A percentile compares a stretch with the other conserved stretches of the same genome.
Conservation (phyloP, 2,797 vertebrate genomes). For the Danio jaintianensis region DNA sequence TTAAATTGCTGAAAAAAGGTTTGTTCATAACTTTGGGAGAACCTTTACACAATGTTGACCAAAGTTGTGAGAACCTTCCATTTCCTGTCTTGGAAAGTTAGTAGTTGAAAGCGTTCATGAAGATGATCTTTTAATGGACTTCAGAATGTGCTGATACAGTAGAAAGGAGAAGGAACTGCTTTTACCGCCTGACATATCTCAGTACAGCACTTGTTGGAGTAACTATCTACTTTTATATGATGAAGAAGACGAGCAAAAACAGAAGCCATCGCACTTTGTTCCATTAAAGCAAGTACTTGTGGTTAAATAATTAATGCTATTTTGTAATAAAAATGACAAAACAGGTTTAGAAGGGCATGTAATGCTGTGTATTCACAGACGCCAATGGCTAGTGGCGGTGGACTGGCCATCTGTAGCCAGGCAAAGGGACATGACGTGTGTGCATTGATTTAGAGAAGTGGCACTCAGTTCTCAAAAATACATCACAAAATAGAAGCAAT, state of each 20-base stretch:
- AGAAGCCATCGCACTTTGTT: constrained; percentile 60
- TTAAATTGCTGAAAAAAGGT: no score
- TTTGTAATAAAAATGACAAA: constrained; percentile 60
- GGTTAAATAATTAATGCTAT: constrained; percentile 64
- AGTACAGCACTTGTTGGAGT: constrained; percentile 45
- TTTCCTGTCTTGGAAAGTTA: not conserved
- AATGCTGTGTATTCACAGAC: constrained; percentile 13
- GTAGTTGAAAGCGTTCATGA: not conserved
- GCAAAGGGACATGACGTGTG: constrained; percentile 36
- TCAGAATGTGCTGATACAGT: constrained; percentile 59
- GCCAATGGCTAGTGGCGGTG: constrained; percentile 10
- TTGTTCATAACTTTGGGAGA: no score
- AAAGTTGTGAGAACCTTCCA: not conserved
- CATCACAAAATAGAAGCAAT: constrained; percentile 58
- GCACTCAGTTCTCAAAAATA: constrained; percentile 58
- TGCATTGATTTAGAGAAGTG: constrained; percentile 52
- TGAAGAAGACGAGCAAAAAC: constrained; percentile 35
- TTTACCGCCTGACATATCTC: not conserved
- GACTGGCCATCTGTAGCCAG: constrained; percentile 35
- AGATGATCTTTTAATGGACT: constrained; percentile 54
- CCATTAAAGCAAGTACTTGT: constrained; percentile 61
- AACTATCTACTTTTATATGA: constrained; percentile 52
- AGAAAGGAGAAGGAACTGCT: constrained; percentile 13
- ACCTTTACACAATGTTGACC: not conserved
- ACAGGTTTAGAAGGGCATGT: constrained; percentile 52